Evolutionary conservation across 2,888 invertebrate genomes (phyloP), one percentile per base, ranked within the genome.

Genomic region (Tromatobia lineatoria): DNA sequence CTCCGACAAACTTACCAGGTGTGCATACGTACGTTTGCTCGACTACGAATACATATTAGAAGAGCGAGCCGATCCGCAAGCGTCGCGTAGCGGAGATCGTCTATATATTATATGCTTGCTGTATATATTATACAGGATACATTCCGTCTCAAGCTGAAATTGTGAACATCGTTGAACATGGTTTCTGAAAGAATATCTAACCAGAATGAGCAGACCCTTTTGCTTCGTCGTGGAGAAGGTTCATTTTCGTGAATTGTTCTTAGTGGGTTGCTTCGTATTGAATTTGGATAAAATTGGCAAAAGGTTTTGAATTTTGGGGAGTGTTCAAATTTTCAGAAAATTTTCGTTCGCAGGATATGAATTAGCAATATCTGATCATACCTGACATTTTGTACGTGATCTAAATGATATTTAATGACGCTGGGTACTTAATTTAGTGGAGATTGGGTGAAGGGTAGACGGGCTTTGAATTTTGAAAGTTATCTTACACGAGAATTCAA

Each of bases 41-140:
- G 38, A 64, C 74, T 34, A 45, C 69, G 50, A 61, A 50, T 59
- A 61, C 50, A 29, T 59, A 25, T 69, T 34, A 59, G 20, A 80
- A 75, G 47, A 75, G 67, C 23, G 38, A 50, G 50, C n/a, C 74
- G 69, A 81, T 81, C 57, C 25, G 67, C 47, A 34, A 59, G 34
- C 59, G 38, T 61, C 50, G 50, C 52, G 25, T 42, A 61, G 3
- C n/a, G 47, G 25, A 1, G 50, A 1, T 13, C 3, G 13, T 15
- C 11, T 3, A 3, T 20, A 54, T 54, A 54, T 54, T 20, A 20
- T 54, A 11, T 54, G 23, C 3, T 18, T 57, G 42, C 38, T 57
- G 38, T 57, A 23, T 38, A 50, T 52, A 70, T 54, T 54, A 54
- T 11, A 20, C 20, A 10, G 11, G 52, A 54, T n/a, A 18, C 11